Percentiles rank a stretch among this genome's conserved stretches.
phyloP scores from a whole-genome alignment of 2,797 vertebrate genomes.

The Enteromius thamalakanensis region DNA sequence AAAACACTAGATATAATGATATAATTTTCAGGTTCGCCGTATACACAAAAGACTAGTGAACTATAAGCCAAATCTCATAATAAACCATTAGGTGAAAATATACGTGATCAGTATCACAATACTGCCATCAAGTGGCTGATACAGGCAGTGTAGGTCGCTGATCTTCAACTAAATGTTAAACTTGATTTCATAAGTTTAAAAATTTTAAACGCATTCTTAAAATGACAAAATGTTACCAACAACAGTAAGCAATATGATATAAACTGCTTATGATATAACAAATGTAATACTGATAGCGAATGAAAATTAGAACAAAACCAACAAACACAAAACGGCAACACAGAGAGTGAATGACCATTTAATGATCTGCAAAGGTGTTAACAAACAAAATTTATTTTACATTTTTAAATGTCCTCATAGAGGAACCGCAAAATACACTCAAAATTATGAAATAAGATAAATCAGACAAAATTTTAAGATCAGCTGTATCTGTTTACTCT shows the following conservation, averaged over 20 bases:
- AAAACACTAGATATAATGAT: neutral
- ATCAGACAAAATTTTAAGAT: constrained; percentile 77
- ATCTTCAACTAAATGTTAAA: neutral
- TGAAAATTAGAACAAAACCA: neutral
- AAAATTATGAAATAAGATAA: constrained; percentile 76
- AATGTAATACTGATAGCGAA: neutral
- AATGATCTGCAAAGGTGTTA: constrained; percentile 83
- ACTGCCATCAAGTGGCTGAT: constrained; percentile 71
- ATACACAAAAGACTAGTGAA: neutral
- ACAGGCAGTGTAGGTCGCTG: constrained; percentile 23
- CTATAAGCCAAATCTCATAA: neutral
- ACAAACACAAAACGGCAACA: constrained; percentile 23
- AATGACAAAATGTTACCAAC: neutral
- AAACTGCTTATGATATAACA: neutral
- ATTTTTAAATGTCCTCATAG: constrained; percentile 87
- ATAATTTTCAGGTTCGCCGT: too few species aligned
- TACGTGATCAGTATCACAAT: neutral
- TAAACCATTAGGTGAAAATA: constrained; percentile 5
- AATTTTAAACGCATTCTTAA: neutral
- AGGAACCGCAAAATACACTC: constrained; percentile 85
- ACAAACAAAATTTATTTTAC: constrained; percentile 84
- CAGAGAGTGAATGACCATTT: constrained; percentile 80
- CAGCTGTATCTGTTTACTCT: constrained; percentile 64
- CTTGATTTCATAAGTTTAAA: neutral
- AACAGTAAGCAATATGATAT: neutral